A percentile compares a stretch with the other conserved stretches of the same genome.
Conservation (phyloP, 2,797 vertebrate genomes). For the Sebastiscus tertius region DNA sequence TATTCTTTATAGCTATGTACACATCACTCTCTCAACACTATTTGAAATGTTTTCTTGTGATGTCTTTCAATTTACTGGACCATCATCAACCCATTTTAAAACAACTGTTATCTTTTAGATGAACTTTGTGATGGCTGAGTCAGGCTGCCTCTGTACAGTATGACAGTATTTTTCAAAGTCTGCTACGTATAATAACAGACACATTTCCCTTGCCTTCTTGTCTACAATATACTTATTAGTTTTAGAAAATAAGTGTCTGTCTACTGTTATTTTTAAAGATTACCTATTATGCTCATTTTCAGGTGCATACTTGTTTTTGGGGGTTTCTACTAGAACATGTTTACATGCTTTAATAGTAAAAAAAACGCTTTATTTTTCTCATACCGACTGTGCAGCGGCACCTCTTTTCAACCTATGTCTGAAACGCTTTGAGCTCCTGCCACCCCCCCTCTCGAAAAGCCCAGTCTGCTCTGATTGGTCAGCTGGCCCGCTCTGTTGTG, state of each 20-base stretch:
- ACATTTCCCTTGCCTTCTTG: neutral
- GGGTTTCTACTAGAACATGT: too few relatives aligned
- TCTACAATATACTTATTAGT: neutral
- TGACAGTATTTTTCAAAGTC: neutral
- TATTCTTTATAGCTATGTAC: neutral
- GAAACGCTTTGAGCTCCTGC: too few relatives aligned
- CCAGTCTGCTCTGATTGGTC: too few relatives aligned
- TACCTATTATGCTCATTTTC: too few relatives aligned
- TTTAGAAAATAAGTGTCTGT: neutral
- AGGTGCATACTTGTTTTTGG: too few relatives aligned
- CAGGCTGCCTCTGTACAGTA: neutral
- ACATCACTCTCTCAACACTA: neutral
- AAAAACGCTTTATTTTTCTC: too few relatives aligned
- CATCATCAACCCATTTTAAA: neutral
- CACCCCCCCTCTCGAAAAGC: too few relatives aligned
- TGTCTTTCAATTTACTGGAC: neutral
- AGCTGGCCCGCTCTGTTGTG: too few relatives aligned
- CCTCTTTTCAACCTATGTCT: too few relatives aligned
- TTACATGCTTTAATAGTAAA: too few relatives aligned
- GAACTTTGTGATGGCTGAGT: neutral
- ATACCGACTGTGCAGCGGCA: too few relatives aligned
- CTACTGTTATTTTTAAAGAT: neutral
- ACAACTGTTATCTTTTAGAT: neutral
- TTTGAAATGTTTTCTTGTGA: neutral
- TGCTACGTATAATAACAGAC: neutral